Evolutionary conservation across 1,140 invertebrate species (phyloP), one percentile per base, ranked within the genome.

Genomic region (Hylaeus anthracinus): DNA sequence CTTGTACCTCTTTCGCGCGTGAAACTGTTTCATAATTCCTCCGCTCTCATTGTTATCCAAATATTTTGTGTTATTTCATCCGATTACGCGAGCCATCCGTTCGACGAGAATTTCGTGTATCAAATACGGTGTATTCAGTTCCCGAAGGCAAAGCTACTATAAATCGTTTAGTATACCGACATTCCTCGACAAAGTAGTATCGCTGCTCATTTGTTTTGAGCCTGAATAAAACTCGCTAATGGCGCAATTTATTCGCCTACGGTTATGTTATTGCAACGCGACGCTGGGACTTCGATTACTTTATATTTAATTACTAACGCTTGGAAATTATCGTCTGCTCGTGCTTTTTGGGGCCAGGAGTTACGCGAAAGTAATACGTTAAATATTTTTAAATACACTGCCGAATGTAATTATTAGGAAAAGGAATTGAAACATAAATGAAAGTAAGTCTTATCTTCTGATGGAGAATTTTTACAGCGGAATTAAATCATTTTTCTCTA

Each of bases 151-250:
- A 64, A 51, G 8, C 63, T 56, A 72, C 6, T 64, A 51, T 12
- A 45, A 79, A 79, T 72, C 56, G 70, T 73, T 26, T 73, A 53
- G 53, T 64, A 39, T 64, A 73, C 64, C 71, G 45, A 72, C 76
- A 37, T 55, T 55, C 63, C 5, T 55, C 77, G 15, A 39, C 37
- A 58, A 55, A 66, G 51, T 51, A 41, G 4, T 8, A 1, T 5
- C 10, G 9, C 10, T 2, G 14, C 3, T 9, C 51, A 58, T 71
- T 71, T 73, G 63, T 73, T 39, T 10, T 14, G 53, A 26, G 12
- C 1, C 15, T 45, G 51, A 55, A 79, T 79, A 79, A 79, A 79
- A 79, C 51, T 73, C 37, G n/a, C 61, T 65, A 79, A 79, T 66
- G 71, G 71, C n/a, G 58, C 56, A 45, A 78, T 73, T 79, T 79